Conservation (phyloP, 2,888 invertebrate species). For the Epinotia demarniana region DNA sequence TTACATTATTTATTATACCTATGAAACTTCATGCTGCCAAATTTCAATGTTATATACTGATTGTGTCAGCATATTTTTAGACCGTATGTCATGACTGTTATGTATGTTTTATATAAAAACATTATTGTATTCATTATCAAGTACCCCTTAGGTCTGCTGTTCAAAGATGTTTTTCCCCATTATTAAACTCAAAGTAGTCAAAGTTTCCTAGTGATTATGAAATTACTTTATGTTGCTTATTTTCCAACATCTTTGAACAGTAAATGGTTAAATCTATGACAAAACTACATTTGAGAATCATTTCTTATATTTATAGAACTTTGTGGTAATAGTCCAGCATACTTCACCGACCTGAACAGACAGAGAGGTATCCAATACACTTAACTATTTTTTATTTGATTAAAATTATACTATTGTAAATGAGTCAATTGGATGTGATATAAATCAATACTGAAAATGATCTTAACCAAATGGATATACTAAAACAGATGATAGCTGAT, state of each 20-base stretch:
- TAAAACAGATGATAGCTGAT: constrained; percentile 84
- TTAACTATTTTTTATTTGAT: constrained; percentile 71
- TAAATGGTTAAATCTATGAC: constrained; percentile 62
- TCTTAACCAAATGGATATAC: constrained; percentile 53
- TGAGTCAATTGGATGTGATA: constrained; percentile 54
- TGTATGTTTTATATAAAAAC: neutral
- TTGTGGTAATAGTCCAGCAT: constrained; percentile 86
- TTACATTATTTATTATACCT: neutral
- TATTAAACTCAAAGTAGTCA: neutral
- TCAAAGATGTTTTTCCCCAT: constrained; percentile 59
- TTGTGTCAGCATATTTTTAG: constrained; percentile 8
- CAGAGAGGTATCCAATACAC: constrained; percentile 84
- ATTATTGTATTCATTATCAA: constrained; percentile 20
- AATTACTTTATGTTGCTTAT: constrained; percentile 29
- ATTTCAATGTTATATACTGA: neutral
- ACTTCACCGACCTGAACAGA: constrained; percentile 85
- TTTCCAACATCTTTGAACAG: constrained; percentile 67
- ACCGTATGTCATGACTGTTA: constrained; percentile 6
- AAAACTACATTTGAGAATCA: constrained; percentile 84
- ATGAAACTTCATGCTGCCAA: neutral
- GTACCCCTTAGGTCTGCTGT: constrained; percentile 50
- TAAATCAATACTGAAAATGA: constrained; percentile 41
- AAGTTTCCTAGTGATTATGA: neutral
- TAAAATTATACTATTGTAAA: constrained; percentile 55
- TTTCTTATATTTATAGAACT: constrained; percentile 87